phyloP scores from a whole-genome alignment of 2,113 vertebrate species.

The Ptilorrhoa leucosticta region DNA sequence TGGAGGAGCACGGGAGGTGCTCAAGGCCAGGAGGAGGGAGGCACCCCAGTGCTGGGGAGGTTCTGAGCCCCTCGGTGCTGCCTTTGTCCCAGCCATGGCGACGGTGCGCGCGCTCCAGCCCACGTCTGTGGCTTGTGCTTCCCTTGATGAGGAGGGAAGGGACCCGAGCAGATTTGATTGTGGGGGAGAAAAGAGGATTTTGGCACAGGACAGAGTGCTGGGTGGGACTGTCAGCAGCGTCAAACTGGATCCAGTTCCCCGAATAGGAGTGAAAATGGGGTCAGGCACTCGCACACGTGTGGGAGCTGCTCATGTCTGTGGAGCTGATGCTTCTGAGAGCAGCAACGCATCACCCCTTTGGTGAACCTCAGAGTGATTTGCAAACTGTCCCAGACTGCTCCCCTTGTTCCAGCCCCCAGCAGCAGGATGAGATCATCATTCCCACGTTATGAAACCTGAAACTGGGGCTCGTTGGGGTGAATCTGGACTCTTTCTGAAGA shows the following conservation, averaged over 20 bases:
- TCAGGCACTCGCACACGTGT: background rate
- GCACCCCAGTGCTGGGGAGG: fast-evolving
- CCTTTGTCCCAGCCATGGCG: fast-evolving
- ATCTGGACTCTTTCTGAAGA: fast-evolving
- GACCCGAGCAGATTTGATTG: fast-evolving
- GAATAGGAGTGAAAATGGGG: fast-evolving
- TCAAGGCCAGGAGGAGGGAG: background rate
- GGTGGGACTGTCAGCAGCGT: fast-evolving
- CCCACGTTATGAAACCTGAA: fast-evolving
- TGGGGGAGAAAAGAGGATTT: background rate
- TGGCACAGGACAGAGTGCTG: background rate
- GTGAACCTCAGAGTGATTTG: background rate
- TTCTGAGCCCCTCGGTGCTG: background rate
- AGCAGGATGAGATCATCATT: fast-evolving
- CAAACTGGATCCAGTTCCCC: no score
- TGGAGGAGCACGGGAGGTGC: fast-evolving
- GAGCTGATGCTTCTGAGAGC: background rate
- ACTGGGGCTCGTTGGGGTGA: fast-evolving
- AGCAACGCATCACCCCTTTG: fast-evolving
- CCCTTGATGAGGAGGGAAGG: background rate
- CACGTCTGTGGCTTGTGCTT: fast-evolving
- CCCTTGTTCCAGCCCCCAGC: background rate
- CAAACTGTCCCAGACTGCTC: background rate
- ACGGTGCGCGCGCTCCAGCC: fast-evolving
- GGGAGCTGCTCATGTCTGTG: background rate